Base-by-base conservation (phyloP, 2,113 vertebrate species). In the Pollimyrus isidori region DNA sequence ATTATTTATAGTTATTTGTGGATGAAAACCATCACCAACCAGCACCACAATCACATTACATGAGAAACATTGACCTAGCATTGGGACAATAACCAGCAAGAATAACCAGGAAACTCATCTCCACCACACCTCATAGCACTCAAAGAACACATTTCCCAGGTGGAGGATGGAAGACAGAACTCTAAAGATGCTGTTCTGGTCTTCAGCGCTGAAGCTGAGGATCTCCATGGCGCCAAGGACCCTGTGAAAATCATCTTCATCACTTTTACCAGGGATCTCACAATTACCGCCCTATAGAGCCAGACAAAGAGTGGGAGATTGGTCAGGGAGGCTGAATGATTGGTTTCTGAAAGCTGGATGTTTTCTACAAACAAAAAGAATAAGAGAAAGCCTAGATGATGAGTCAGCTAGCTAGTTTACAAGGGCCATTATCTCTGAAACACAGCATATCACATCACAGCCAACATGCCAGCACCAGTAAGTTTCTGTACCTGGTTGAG, bases 161-260 rank as follows among this genome's bases (percentile, higher is more conserved):
- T 99, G 98, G 82, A 99, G 96, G 90, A 99, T 96, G 0, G 98
- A 99, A 48, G 98, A 98, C 89, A 99, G 95, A 89, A 99, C 95
- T 87, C 97, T 97, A 93, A 98, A 99, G 94, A 99, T 97, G 93
- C 95, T 95, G 92, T 96, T 97, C 92, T 97, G 98, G 93, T 99
- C 98, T 4, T 98, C 97, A 0, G 93, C 45, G 5, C 94, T 97
- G 95, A 99, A 99, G 93, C 95, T 94, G 90, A 99, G 95, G 87
- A 96, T 96, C 90, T 99, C 98, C 98, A 99, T 97, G 93, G 98
- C 97, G n/a, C 94, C 96, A 89, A 98, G 95, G 65, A 99, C 94
- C 90, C 97, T 96, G 52, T 93, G 95, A 92, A 99, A 99, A 92
- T 99, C 98, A 15, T 97, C 97, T 0, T 94, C 94, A 0, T 99